These are phyloP conservation scores for Ranitomeya imitator DNA, from an alignment of 2,113 vertebrate species.

Conservation along the genomic window DNA sequence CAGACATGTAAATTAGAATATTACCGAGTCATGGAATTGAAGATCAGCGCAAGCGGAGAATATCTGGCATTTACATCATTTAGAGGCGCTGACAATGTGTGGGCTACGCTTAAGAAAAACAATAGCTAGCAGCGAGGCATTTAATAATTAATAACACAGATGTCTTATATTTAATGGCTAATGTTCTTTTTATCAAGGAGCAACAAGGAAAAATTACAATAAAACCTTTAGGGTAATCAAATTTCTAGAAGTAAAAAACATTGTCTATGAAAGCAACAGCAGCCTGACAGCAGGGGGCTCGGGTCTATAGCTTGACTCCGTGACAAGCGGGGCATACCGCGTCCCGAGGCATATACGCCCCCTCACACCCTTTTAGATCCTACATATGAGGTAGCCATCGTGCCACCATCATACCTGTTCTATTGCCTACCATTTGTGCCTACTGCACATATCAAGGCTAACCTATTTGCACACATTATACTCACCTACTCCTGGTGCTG, in stretches of 20 bases:
- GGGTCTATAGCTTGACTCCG: neutral
- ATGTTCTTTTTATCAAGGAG: conserved; percentile 15
- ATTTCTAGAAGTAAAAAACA: neutral
- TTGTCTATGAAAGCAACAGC: neutral
- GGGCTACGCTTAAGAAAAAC: conserved; percentile 17
- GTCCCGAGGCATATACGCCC: no score
- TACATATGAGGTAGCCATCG: no score
- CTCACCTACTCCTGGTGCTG: no score
- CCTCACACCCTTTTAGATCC: no score
- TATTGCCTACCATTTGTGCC: no score
- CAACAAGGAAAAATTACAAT: neutral
- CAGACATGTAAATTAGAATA: conserved; percentile 22
- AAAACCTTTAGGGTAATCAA: neutral
- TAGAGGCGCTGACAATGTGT: neutral
- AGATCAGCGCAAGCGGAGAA: neutral
- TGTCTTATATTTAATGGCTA: conserved; percentile 26
- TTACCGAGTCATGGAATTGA: neutral
- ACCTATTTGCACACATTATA: no score
- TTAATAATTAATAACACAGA: conserved; percentile 34
- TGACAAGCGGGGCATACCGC: no score
- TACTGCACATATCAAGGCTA: no score
- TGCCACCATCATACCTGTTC: no score
- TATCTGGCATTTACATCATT: conserved; percentile 18
- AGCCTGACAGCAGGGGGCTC: neutral
- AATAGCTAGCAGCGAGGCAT: conserved; percentile 17